Evolutionary conservation across 1,140 invertebrate species (phyloP), one percentile per base, ranked within the genome.

Genomic region (Scaptomyza hsui): DNA sequence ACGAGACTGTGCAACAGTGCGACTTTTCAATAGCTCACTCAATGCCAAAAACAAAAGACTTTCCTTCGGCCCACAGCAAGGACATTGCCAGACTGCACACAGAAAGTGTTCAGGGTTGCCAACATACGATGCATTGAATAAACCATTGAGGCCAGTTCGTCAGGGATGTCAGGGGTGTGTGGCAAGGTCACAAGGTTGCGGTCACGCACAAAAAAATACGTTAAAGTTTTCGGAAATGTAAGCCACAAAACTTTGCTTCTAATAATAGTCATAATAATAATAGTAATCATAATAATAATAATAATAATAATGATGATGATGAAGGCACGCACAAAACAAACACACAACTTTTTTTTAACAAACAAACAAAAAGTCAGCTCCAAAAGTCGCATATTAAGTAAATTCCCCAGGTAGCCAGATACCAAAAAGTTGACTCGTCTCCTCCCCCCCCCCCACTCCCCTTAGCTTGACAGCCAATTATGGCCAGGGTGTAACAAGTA

Each of bases 11-110:
- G 13, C 26, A 29, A 47, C 48, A 80, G 56, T 57, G 64, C 24
- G 39, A 35, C 26, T 48, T 56, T 72, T 68, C 62, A 72, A 62
- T 72, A 72, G 32, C 18, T 6, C 71, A n/a, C 49, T 35, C 37
- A 44, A 51, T 41, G 35, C 19, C 21, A 10, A 29, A 64, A 64
- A 88, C 82, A 86, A 88, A 61, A 70, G 73, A 44, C 56, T 37
- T 9, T 21, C 12, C 32, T 29, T 29, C 32, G 12, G 32, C 3
- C 32, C 32, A 21, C 37, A n/a, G 13, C 80, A 86, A 85, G 80
- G 80, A 85, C 81, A 85, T 62, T 81, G 74, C 18, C 57, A 67
- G 72, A 64, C 73, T 64, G 26, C 49, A 60, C 59, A 42, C 29
- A 9, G 7, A 29, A 53, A 63, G 65, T 56, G 63, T 67, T 56